A percentile compares a stretch with the other conserved stretches of the same genome.
Evolutionary conservation across 2,888 invertebrate genomes (phyloP).

Genomic region (Ephialtes manifestator): DNA sequence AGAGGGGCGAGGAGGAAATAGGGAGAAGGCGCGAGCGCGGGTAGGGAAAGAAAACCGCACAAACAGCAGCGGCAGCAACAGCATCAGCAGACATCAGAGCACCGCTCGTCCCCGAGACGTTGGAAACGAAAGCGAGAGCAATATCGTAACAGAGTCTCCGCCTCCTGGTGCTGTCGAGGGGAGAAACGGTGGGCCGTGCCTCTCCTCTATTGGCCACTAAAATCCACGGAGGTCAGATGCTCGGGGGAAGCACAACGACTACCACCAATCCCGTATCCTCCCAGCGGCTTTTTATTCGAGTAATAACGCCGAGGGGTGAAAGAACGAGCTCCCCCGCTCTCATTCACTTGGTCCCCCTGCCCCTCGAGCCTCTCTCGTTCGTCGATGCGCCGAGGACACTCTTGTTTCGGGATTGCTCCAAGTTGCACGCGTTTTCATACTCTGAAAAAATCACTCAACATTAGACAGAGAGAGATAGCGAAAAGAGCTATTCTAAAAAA

Average conservation of each 20-base stretch:
- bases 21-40: constrained; percentile 42
- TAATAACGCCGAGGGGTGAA: constrained; percentile 69
- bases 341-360: not conserved
- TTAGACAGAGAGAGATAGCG: not conserved
- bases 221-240: constrained; percentile 73
- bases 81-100: constrained; percentile 13
- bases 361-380: constrained; percentile 53
- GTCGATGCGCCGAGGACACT: constrained; percentile 81
- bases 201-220: constrained; percentile 75
- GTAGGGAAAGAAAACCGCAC: constrained; percentile 54
- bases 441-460: constrained; percentile 50
- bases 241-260: constrained; percentile 73
- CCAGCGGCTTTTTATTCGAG: constrained; percentile 78
- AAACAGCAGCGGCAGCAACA: not conserved
- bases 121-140: constrained; percentile 62
- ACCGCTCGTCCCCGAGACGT: not conserved
- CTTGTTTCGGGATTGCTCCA: constrained; percentile 83
- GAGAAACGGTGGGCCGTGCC: constrained; percentile 78
- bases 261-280: constrained; percentile 76
- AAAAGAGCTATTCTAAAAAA: not conserved
- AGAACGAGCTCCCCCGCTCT: constrained; percentile 59
- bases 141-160: constrained; percentile 70
- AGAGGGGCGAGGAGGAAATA: constrained; percentile 24
- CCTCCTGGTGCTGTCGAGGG: constrained; percentile 75
- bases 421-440: constrained; percentile 79